A percentile compares a stretch with the other conserved stretches of the same genome.
These are phyloP conservation scores for Fulica atra DNA, from an alignment of 2,113 vertebrate genomes.

Conservation along the genomic window DNA sequence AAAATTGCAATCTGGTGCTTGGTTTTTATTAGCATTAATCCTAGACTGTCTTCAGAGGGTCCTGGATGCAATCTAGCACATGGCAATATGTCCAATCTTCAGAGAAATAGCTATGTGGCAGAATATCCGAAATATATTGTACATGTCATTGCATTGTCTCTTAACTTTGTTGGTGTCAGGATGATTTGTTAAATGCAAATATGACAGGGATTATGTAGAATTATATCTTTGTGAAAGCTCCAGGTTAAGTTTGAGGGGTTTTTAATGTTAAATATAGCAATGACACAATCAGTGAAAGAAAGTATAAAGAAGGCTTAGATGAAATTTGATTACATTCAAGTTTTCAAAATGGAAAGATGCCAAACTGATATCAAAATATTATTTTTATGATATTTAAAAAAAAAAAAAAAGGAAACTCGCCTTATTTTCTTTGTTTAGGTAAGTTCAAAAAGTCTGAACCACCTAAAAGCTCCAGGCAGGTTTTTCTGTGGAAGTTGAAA, in stretches of 20 bases:
- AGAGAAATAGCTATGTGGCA: not conserved
- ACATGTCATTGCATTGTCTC: not conserved
- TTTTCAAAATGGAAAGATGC: not conserved
- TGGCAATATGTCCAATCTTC: not conserved
- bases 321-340: not conserved
- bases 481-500: not conserved
- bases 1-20: not conserved
- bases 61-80: not conserved
- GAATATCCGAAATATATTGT: not conserved
- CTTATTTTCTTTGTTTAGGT: not conserved
- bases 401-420: not conserved
- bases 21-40: not conserved
- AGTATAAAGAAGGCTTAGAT: not conserved
- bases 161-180: not conserved
- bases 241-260: not conserved
- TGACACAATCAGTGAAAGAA: not conserved
- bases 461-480: not conserved
- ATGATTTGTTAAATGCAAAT: not conserved
- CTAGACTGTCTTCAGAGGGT: not conserved
- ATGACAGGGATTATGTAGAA: not conserved
- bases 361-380: not conserved
- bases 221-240: not conserved
- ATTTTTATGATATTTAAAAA: not conserved
- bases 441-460: not conserved
- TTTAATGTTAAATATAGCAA: not conserved